These are phyloP conservation scores for Euclidia mi DNA, from an alignment of 2,888 invertebrate genomes.

Conservation along the genomic window DNA sequence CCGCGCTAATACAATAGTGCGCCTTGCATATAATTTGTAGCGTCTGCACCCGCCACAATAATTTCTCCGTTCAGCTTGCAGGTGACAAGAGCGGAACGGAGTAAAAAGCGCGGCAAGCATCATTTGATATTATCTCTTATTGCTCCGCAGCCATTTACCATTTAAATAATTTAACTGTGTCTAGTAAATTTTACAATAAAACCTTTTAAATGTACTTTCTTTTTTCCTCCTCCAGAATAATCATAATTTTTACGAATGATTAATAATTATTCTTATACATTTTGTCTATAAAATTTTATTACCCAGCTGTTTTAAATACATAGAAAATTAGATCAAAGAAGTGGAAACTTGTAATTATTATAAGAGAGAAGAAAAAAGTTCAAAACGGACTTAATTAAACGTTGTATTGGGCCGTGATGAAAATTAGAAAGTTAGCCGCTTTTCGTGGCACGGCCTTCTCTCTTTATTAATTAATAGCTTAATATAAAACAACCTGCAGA, in stretches of 20 bases:
- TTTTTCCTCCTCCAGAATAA: too few relatives aligned
- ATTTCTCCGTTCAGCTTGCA: too few relatives aligned
- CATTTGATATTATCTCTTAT: too few relatives aligned
- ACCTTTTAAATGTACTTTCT: too few relatives aligned
- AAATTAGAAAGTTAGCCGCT: constrained; percentile 68
- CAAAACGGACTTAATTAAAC: constrained; percentile 68
- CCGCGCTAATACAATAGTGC: too few relatives aligned
- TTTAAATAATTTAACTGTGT: too few relatives aligned
- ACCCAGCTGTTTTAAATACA: constrained; percentile 56
- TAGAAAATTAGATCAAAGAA: constrained; percentile 69
- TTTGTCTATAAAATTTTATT: constrained; percentile 37
- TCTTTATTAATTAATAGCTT: constrained; percentile 69
- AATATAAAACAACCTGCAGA: constrained; percentile 57
- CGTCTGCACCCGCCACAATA: too few relatives aligned
- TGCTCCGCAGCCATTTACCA: too few relatives aligned
- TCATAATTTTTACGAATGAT: neutral
- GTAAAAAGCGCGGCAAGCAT: too few relatives aligned
- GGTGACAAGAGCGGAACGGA: too few relatives aligned
- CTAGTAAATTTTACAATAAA: neutral
- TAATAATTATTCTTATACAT: neutral
- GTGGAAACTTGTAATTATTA: constrained; percentile 68
- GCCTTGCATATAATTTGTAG: too few relatives aligned
- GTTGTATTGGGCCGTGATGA: constrained; percentile 61
- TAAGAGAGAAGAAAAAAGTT: constrained; percentile 48
- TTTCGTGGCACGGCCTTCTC: constrained; percentile 50